Evolutionary conservation across 2,797 vertebrate genomes (phyloP), one percentile per base, ranked within the genome.

Genomic region (Rhincodon typus): DNA sequence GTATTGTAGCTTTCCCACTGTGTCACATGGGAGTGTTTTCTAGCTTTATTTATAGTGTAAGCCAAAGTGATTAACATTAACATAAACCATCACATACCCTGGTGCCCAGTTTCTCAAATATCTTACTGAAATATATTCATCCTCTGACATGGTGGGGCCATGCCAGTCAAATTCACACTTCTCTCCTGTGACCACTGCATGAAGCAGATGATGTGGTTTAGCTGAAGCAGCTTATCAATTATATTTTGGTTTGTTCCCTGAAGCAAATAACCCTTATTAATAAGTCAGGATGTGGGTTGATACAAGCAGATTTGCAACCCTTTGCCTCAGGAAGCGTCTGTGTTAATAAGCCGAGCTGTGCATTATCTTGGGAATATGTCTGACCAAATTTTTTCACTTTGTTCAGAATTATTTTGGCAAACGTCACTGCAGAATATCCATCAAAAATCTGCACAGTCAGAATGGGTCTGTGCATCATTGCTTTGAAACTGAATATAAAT

Each of bases 191-290:
- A 96, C 96, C 96, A 96, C 94, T 96, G 96, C 96, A 96, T 95
- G 66, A 46, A 96, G 94, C 70, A 95, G 96, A 97, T 96, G 96
- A 96, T 96, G 96, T 97, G 96, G 96, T 96, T 96, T 97, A 57
- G 96, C 96, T 96, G 96, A 96, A 95, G 96, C 96, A 96, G 96
- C 96, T 96, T 96, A 96, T 97, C 97, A 97, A 97, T 97, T 97
- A 97, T 97, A 97, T 97, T 97, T 96, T 95, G 96, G 95, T 96
- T 97, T 97, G 96, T 96, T 96, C 96, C 97, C 96, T 97, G 96
- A 96, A 97, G 96, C 96, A 96, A 96, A 96, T 96, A 96, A 96
- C 97, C 97, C 96, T 97, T 97, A 97, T 97, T 97, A 97, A 97
- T 96, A 96, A 97, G 96, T 97, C 97, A 97, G 97, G 96, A 96